Conservation (phyloP, 2,113 vertebrate species). For the Colius striatus region DNA sequence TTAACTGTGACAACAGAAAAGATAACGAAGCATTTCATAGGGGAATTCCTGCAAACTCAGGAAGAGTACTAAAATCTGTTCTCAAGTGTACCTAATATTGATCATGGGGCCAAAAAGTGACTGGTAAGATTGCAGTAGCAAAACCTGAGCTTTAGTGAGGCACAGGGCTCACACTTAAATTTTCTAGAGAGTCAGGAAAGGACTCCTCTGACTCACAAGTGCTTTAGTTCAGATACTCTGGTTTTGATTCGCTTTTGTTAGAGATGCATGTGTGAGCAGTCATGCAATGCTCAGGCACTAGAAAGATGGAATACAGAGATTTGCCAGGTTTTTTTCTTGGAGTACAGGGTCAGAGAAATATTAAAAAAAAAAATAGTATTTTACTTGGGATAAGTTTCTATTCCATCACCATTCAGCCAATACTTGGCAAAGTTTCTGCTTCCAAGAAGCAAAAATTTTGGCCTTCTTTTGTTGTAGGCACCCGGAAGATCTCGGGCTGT, state of each 20-base stretch:
- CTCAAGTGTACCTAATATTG: not conserved
- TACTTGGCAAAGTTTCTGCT: not conserved
- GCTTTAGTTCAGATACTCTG: not conserved
- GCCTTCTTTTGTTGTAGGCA: too few relatives aligned
- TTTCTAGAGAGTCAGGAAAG: not conserved
- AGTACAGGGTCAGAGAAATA: not conserved
- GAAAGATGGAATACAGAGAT: not conserved
- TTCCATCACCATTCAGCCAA: not conserved
- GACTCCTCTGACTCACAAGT: not conserved
- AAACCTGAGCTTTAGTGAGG: not conserved
- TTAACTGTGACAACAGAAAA: not conserved
- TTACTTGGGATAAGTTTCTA: not conserved
- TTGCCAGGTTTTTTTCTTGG: not conserved
- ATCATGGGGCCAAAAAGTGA: not conserved
- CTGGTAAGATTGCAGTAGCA: not conserved
- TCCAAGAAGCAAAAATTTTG: not conserved
- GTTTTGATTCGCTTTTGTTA: not conserved
- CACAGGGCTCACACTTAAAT: not conserved
- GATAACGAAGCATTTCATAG: not conserved
- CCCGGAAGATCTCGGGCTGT: too few relatives aligned
- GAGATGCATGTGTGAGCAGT: fast-evolving
- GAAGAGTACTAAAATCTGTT: not conserved
- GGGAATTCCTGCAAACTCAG: not conserved
- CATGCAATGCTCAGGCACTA: not conserved
- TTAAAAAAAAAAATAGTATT: not conserved